Evolutionary conservation across 2,888 invertebrate species (phyloP).

Genomic region (Rhagophthalmus giganteus): DNA sequence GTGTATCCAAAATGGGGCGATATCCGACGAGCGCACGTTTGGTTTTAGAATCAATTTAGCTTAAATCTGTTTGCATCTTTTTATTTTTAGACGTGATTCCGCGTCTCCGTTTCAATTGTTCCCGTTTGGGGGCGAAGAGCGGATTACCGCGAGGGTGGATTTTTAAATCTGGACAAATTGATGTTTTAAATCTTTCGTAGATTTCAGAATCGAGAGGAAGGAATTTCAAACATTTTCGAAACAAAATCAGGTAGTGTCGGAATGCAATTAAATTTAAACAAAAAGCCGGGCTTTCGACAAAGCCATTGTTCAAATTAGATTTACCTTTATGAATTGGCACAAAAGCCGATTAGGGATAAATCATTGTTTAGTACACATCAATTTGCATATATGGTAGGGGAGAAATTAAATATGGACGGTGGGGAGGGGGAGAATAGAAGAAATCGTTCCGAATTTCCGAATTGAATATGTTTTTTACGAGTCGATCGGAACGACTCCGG

Average conservation of each 20-base stretch:
- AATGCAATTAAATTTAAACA: neutral
- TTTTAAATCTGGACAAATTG: slow-evolving; percentile 9
- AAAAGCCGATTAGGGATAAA: neutral
- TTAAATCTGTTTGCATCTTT: slow-evolving; percentile 26
- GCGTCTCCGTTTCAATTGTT: slow-evolving; percentile 6
- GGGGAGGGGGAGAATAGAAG: no score
- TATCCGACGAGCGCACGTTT: slow-evolving; percentile 16
- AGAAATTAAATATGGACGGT: neutral
- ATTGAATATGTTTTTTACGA: no score
- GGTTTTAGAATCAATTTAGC: slow-evolving; percentile 27
- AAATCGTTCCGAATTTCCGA: no score
- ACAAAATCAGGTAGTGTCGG: neutral
- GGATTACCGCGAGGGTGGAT: slow-evolving; percentile 10
- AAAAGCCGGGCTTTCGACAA: neutral
- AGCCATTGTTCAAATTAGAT: neutral
- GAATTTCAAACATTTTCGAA: neutral
- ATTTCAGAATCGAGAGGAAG: neutral
- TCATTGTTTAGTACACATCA: neutral
- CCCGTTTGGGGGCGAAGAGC: neutral
- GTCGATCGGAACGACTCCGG: neutral
- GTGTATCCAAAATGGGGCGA: slow-evolving; percentile 8
- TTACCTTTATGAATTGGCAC: neutral
- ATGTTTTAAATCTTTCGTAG: slow-evolving; percentile 6
- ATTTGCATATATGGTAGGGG: neutral
- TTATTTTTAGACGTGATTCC: slow-evolving; percentile 19